Conservation (phyloP, 1,140 invertebrate genomes). For the Acromyrmex echinatior region DNA sequence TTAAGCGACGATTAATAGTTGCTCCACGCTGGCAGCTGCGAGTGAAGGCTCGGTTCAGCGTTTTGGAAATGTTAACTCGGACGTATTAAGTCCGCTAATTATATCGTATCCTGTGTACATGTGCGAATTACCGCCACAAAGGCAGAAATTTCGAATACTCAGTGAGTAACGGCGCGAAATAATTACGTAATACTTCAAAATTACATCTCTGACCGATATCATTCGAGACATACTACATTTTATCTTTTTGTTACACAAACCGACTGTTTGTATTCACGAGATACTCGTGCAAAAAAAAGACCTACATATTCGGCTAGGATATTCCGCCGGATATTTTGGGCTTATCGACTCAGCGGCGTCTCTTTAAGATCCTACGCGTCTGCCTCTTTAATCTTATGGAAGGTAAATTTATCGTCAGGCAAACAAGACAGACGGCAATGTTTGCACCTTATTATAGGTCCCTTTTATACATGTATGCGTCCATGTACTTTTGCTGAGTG, state of each 20-base stretch:
- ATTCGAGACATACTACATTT: neutral
- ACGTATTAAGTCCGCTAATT: constrained; percentile 60
- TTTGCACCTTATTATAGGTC: constrained; percentile 63
- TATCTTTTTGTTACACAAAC: too few relatives aligned
- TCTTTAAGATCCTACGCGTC: constrained; percentile 45
- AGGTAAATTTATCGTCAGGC: constrained; percentile 54
- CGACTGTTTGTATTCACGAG: neutral
- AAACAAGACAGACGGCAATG: constrained; percentile 47
- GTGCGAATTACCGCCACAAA: constrained; percentile 45
- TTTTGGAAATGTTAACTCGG: constrained; percentile 58
- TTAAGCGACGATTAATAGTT: constrained; percentile 32
- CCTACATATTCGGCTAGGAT: neutral
- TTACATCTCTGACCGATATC: neutral
- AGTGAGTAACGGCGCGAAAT: constrained; percentile 21
- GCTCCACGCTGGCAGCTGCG: constrained; percentile 31
- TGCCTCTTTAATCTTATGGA: constrained; percentile 55
- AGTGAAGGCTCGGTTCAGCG: constrained; percentile 21
- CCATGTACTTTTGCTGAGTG: constrained; percentile 40
- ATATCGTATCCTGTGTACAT: constrained; percentile 52
- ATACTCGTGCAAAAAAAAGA: neutral
- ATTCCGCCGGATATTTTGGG: neutral
- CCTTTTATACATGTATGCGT: constrained; percentile 30
- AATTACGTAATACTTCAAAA: constrained; percentile 42
- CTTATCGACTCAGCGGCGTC: constrained; percentile 32
- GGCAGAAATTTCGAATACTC: constrained; percentile 50